phyloP scores from a whole-genome alignment of 2,888 invertebrate genomes.

The Phyto melanocephala region DNA sequence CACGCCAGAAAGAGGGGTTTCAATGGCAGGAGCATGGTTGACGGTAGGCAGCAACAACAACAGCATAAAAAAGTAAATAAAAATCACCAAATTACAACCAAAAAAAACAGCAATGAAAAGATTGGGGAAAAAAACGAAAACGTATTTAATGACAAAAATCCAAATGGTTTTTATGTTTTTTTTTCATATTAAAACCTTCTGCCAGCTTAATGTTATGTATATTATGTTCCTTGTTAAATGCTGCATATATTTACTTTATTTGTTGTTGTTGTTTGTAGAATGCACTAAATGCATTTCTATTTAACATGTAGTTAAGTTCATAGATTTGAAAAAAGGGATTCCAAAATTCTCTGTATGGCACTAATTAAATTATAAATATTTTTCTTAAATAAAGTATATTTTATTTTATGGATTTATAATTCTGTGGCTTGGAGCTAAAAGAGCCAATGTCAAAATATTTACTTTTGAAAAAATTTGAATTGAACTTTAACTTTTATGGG shows the following conservation, averaged over 20 bases:
- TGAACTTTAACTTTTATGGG: too few species aligned
- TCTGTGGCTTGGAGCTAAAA: too few species aligned
- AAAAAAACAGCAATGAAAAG: conserved; percentile 43
- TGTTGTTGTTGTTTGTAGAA: conserved; percentile 23
- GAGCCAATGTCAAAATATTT: too few species aligned
- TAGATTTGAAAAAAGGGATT: conserved; percentile 1
- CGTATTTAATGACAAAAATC: conserved; percentile 59
- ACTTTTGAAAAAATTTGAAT: too few species aligned
- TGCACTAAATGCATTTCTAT: conserved; percentile 59
- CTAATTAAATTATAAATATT: too few species aligned
- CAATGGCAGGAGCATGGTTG: conserved; percentile 32
- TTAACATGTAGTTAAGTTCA: not conserved
- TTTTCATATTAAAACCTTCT: conserved; percentile 10
- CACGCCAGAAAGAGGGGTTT: conserved; percentile 39
- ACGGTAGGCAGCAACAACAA: conserved; percentile 19
- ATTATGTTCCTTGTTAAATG: conserved; percentile 1
- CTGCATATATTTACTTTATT: not conserved
- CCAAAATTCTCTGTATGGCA: not conserved
- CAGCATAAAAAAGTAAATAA: conserved; percentile 22
- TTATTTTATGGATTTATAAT: too few species aligned
- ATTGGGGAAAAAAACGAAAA: conserved; percentile 15
- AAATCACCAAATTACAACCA: conserved; percentile 60
- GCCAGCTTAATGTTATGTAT: not conserved
- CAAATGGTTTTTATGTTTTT: conserved; percentile 48
- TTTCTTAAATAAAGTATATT: too few species aligned